Evolutionary conservation across 2,113 vertebrate genomes (phyloP), one percentile per base, ranked within the genome.

Genomic region (Micronycteris hirsuta): DNA sequence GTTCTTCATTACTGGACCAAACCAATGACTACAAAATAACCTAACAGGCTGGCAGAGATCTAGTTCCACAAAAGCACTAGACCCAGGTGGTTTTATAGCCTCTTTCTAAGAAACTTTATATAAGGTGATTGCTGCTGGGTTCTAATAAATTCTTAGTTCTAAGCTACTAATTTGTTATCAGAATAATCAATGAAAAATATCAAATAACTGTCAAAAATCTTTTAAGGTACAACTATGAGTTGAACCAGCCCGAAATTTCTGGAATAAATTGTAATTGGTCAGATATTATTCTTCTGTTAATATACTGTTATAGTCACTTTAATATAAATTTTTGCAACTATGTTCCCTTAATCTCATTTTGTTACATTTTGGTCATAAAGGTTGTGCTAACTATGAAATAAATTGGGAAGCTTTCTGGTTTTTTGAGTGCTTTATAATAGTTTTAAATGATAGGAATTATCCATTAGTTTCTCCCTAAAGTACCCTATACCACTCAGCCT

Each of bases 111-210:
- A 83, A 52, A 68, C 22, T 17, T 71, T 63, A 24, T 68, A 5
- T 84, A 41, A 87, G 20, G 20, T 58, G 78, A 71, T 49, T 84
- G 22, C 16, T 86, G 41, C 36, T 96, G 15, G 49, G 76, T 90
- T 95, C 74, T 86, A 36, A 93, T 52, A 93, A 76, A 54, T 70
- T 81, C 15, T 85, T 89, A 28, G 31, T 95, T 58, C 41, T 74
- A 36, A 5, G 22, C 89, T 63, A 71, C 19, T 86, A 67, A 58
- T 47, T 49, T 71, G 47, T 89, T 78, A 81, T 63, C 58, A 81
- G 43, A 86, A 58, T 86, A 70, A 45, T 74, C 41, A 89, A 16
- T 68, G 14, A 89, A 67, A 68, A 56, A 58, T 71, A 67, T 20
- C 45, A 84, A 81, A 31, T 71, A 70, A 58, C 38, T 80, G 24